Evolutionary conservation across 64 coral and sea anemone species (phyloP).

Genomic region (Pachyseris speciosa): DNA sequence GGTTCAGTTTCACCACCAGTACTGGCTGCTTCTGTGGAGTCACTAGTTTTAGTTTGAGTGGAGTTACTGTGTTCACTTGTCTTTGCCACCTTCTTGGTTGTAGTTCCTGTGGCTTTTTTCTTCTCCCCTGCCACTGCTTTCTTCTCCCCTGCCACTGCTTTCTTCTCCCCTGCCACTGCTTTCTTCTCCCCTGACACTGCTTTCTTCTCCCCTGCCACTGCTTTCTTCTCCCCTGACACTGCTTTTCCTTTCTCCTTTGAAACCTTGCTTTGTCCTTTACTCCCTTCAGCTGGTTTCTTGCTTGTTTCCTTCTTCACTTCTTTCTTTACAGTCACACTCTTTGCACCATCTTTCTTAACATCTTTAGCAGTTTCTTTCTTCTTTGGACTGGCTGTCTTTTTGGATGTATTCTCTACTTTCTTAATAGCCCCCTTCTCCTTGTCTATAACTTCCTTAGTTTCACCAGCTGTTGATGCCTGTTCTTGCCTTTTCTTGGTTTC

Average conservation of each 20-base stretch:
- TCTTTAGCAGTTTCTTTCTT: slow-evolving; percentile 21
- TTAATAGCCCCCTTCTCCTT: slow-evolving; percentile 21
- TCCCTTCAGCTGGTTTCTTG: slow-evolving; percentile 35
- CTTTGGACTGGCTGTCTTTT: slow-evolving; percentile 15
- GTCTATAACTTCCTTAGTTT: slow-evolving; percentile 23
- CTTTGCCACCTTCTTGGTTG: slow-evolving; percentile 23
- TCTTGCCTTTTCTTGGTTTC: slow-evolving; percentile 32
- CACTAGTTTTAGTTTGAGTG: neutral
- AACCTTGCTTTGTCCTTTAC: slow-evolving; percentile 26
- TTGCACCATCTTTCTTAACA: neutral
- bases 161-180: neutral
- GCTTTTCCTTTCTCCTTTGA: slow-evolving; percentile 32
- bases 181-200: slow-evolving; percentile 11
- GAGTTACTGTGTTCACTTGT: neutral
- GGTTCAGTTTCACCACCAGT: neutral
- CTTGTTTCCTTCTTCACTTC: neutral
- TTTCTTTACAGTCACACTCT: slow-evolving; percentile 21
- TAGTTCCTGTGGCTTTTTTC: neutral
- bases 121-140: neutral
- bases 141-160: neutral
- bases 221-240: slow-evolving; percentile 4
- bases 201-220: neutral
- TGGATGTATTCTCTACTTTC: slow-evolving; percentile 25
- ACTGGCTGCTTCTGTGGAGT: neutral
- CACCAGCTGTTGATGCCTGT: neutral